These are phyloP conservation scores for Pholis gunnellus DNA, from an alignment of 2,113 vertebrate species.

Conservation along the genomic window DNA sequence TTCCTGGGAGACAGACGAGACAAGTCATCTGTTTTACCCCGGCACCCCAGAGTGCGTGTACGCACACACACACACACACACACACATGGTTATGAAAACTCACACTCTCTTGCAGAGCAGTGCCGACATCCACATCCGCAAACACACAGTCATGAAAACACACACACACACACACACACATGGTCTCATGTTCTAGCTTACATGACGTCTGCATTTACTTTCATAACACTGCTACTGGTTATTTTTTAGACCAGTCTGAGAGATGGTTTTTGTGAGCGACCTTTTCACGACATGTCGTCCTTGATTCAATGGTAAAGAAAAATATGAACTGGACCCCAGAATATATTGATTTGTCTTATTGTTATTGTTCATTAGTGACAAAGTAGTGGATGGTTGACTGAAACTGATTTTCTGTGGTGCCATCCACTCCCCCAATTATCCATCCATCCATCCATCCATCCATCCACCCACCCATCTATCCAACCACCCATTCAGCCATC, in stretches of 20 bases:
- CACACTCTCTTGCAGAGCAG: neutral
- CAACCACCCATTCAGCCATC: too few species aligned
- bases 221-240: neutral
- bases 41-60: conserved; percentile 6
- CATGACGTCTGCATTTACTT: neutral
- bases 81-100: conserved; percentile 4
- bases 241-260: neutral
- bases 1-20: conserved; percentile 78
- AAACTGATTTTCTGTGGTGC: too few species aligned
- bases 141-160: neutral
- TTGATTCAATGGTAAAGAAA: neutral
- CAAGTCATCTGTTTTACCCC: conserved; percentile 79
- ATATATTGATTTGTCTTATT: neutral
- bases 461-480: too few species aligned
- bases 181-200: neutral
- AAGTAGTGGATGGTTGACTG: neutral
- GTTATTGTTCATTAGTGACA: neutral
- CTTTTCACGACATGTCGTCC: neutral
- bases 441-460: too few species aligned
- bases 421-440: too few species aligned
- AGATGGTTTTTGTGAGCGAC: neutral
- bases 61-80: neutral
- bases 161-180: neutral
- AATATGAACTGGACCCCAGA: neutral
- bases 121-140: neutral